Base-by-base conservation (phyloP, 2,797 vertebrate genomes). In the Poeciliopsis turneri region DNA sequence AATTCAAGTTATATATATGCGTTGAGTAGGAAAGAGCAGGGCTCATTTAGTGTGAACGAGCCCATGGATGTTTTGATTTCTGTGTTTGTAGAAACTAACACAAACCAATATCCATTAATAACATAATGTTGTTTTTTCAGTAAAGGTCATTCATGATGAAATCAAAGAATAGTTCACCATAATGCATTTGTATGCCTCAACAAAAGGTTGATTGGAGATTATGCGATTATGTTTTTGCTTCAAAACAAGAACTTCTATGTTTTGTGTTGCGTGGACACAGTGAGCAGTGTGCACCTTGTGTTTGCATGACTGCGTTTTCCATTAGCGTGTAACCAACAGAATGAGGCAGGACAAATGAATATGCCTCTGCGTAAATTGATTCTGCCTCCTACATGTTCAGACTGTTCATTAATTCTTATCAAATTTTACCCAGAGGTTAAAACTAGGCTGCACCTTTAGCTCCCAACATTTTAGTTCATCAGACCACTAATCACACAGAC, bases 241-340 rank as follows among this genome's bases (percentile, higher is more conserved):
- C 74, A 80, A 85, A 87, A 86, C 36, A 82, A 78, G 53, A 80
- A 78, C 43, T 76, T 84, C 15, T 82, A 33, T 81, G 53, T 85
- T 82, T 78, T 77, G 30, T 86, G 72, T 79, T 49, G 72, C 74
- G 45, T 64, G 66, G 75, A 59, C 81, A 75, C 76, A 79, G 74
- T 74, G 78, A 85, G 74, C 77, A 75, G 84, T 86, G 80, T 86
- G 74, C 90, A 89, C 83, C 84, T 85, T 88, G 78, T 86, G 61
- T 86, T 87, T 92, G 86, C 88, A 90, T 78, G 89, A 92, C 75
- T 90, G 91, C 87, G 78, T 93, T 94, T 93, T 85, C 86, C 89
- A 94, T 93, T 92, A 93, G 91, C 78, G 80, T 84, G 87, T 78
- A 69, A 90, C 82, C 80, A 87, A 89, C 87, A 89, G 78, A 88